Percentiles rank a stretch among this genome's conserved stretches.
These are phyloP conservation scores for Brenthis hecate DNA, from an alignment of 2,888 invertebrate genomes.

Conservation along the genomic window DNA sequence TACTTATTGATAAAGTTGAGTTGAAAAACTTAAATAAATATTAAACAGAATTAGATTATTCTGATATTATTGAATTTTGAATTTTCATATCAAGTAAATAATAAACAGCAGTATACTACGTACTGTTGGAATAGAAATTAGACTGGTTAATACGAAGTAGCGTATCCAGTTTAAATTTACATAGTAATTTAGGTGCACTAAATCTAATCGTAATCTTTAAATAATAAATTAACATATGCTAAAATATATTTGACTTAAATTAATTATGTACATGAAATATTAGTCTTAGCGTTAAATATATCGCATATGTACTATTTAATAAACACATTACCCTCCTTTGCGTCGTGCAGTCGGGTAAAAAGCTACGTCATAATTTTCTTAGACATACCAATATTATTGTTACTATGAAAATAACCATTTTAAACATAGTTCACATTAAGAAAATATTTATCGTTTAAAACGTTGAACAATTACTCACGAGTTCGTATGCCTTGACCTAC, in stretches of 20 bases:
- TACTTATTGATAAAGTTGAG: constrained; percentile 4
- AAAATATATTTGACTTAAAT: constrained; percentile 8
- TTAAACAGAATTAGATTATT: no score
- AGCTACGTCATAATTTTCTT: constrained; percentile 3
- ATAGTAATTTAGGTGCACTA: constrained; percentile 15
- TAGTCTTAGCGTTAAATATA: neutral
- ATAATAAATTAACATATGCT: constrained; percentile 8
- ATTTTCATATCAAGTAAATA: neutral
- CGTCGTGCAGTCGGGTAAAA: neutral
- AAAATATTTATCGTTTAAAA: constrained; percentile 35
- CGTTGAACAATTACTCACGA: constrained; percentile 42
- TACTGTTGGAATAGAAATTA: constrained; percentile 42
- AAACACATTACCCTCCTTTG: no score
- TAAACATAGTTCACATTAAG: constrained; percentile 14
- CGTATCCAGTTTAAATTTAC: constrained; percentile 10
- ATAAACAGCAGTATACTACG: constrained; percentile 19
- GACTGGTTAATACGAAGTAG: constrained; percentile 28
- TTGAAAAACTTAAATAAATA: neutral
- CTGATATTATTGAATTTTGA: no score
- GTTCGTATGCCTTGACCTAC: constrained; percentile 44
- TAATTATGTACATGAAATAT: constrained; percentile 1
- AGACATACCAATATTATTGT: constrained; percentile 5
- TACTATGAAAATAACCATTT: neutral
- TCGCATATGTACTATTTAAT: neutral
- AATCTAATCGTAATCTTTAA: constrained; percentile 7